These are phyloP conservation scores for Amiota minor DNA, from an alignment of 2,888 invertebrate species.

Conservation along the genomic window DNA sequence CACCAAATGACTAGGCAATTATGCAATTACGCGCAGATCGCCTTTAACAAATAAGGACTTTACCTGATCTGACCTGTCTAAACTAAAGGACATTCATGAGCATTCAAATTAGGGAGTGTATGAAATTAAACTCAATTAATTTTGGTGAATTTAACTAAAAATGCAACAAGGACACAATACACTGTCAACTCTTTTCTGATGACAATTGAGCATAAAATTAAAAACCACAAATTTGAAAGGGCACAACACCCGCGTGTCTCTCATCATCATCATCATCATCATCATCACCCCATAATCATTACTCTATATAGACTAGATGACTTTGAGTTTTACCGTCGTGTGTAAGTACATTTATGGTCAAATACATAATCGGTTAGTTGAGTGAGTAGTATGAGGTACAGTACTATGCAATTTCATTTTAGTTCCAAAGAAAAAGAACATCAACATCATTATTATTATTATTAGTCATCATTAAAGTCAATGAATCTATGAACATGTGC, in stretches of 20 bases:
- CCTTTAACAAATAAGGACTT: not conserved
- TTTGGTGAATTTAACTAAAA: slow-evolving; percentile 35
- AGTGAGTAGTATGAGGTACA: too few species aligned
- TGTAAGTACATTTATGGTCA: too few species aligned
- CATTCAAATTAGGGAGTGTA: slow-evolving; percentile 26
- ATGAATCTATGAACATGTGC: slow-evolving; percentile 13
- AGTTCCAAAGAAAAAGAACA: not conserved
- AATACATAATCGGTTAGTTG: too few species aligned
- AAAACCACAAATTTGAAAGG: slow-evolving; percentile 32
- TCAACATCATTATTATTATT: not conserved
- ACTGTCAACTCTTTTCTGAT: not conserved
- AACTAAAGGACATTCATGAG: slow-evolving; percentile 17
- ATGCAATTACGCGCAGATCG: slow-evolving; percentile 58
- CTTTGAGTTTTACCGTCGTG: too few species aligned
- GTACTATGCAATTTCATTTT: too few species aligned
- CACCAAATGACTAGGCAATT: slow-evolving; percentile 62
- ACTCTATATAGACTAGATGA: too few species aligned
- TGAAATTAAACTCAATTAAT: slow-evolving; percentile 65
- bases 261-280: not conserved
- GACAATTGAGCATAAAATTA: slow-evolving; percentile 31
- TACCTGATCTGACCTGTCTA: not conserved
- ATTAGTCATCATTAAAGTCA: slow-evolving; percentile 9
- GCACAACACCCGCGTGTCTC: slow-evolving; percentile 11
- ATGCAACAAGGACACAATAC: not conserved
- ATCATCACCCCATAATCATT: too few species aligned